Conservation (phyloP, 35 echinoderm and acorn worm species). For the Heliocidaris tuberculata region DNA sequence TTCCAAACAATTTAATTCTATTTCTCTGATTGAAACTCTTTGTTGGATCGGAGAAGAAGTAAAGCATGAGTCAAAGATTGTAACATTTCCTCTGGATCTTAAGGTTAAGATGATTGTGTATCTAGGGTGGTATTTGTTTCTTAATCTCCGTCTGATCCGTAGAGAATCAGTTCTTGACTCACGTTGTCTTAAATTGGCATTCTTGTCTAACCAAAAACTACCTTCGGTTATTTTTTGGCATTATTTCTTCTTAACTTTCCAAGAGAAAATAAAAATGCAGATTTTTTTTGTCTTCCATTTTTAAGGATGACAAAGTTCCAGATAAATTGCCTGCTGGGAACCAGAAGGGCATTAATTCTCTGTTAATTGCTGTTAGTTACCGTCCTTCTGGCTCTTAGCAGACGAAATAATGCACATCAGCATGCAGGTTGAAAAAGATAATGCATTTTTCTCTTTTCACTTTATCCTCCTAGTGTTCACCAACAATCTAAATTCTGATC, state of each 20-base stretch:
- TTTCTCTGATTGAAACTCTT: background rate
- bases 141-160: background rate
- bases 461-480: too few species aligned
- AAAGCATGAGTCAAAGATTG: slow-evolving; percentile 32
- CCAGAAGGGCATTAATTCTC: too few species aligned
- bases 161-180: background rate
- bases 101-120: slow-evolving; percentile 2
- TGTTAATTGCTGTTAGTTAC: too few species aligned
- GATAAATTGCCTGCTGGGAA: background rate
- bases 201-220: background rate
- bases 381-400: too few species aligned
- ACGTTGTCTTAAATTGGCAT: background rate
- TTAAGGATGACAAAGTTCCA: background rate
- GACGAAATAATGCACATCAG: too few species aligned
- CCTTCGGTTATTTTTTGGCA: background rate
- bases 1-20: background rate
- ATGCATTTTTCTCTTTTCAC: too few species aligned
- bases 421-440: too few species aligned
- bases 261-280: background rate
- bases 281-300: background rate
- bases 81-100: background rate
- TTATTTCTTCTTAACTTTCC: background rate
- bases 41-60: background rate
- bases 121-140: background rate
- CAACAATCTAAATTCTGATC: too few species aligned